Conservation (phyloP, 2,888 invertebrate species). For the Eilema caniola region DNA sequence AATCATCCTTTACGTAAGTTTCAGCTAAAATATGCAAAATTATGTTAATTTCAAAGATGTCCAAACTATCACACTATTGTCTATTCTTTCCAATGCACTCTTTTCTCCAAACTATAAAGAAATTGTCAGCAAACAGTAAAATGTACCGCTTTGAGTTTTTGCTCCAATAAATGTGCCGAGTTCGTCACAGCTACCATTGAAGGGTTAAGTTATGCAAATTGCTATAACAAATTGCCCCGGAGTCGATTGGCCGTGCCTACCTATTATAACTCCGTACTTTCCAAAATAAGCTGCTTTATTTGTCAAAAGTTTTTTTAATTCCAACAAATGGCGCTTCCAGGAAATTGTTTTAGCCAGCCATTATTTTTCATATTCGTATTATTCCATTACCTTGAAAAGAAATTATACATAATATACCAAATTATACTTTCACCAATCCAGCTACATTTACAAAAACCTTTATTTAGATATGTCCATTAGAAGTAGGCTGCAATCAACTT, state of each 20-base stretch:
- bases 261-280: slow-evolving; percentile 61
- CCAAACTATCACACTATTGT: slow-evolving; percentile 40
- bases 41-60: slow-evolving; percentile 17
- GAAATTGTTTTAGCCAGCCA: slow-evolving; percentile 34
- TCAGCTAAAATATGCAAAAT: slow-evolving; percentile 7
- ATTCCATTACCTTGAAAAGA: background rate
- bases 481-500: too few species aligned
- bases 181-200: slow-evolving; percentile 64
- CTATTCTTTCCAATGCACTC: slow-evolving; percentile 46
- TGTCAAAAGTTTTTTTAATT: slow-evolving; percentile 50
- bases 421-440: too few species aligned
- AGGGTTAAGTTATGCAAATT: slow-evolving; percentile 86
- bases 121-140: slow-evolving; percentile 71
- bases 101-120: slow-evolving; percentile 63
- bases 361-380: slow-evolving; percentile 25
- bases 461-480: too few species aligned
- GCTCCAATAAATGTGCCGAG: slow-evolving; percentile 73
- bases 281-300: slow-evolving; percentile 58
- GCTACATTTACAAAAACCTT: too few species aligned
- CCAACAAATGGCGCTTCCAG: slow-evolving; percentile 46
- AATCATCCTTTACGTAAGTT: slow-evolving; percentile 20
- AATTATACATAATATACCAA: background rate
- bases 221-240: slow-evolving; percentile 67
- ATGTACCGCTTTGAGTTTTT: slow-evolving; percentile 67
- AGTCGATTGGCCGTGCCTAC: slow-evolving; percentile 61